phyloP scores from a whole-genome alignment of 2,888 invertebrate genomes.

The Pristionchus mayeri region DNA sequence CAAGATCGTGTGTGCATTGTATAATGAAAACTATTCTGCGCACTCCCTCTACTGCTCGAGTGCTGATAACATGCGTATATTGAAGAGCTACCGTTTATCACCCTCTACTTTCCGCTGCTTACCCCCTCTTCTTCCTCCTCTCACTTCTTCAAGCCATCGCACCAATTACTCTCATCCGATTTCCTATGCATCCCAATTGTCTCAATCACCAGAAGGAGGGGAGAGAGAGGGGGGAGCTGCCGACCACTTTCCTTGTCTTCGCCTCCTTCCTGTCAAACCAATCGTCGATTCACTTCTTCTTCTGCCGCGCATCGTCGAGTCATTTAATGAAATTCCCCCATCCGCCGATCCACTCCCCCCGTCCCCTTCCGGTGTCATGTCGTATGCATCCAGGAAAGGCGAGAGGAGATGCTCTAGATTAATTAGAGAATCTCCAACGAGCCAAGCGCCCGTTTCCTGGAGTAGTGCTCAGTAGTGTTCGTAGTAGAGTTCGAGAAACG shows the following conservation, averaged over 20 bases:
- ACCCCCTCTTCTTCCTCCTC: background rate
- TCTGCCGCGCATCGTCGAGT: conserved; percentile 23
- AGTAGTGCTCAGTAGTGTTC: no score
- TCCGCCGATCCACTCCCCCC: background rate
- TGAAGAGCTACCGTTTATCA: no score
- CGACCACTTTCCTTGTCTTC: conserved; percentile 21
- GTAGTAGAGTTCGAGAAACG: no score
- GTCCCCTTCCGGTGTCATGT: conserved; percentile 18
- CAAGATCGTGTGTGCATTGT: no score
- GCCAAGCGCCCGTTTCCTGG: background rate
- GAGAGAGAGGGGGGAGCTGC: background rate
- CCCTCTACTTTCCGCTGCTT: no score
- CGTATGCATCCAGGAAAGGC: conserved; percentile 22
- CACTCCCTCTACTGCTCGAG: no score
- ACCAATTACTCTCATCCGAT: conserved; percentile 42
- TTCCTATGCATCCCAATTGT: conserved; percentile 44
- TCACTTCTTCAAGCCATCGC: background rate
- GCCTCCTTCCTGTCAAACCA: conserved; percentile 9
- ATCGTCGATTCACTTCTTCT: conserved; percentile 37
- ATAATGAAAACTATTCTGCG: no score
- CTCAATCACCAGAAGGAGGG: conserved; percentile 13
- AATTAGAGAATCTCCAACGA: background rate
- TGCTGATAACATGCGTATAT: no score
- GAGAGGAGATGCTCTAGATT: conserved; percentile 27
- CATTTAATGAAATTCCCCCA: conserved; percentile 45